Evolutionary conservation across 2,797 vertebrate genomes (phyloP).

Genomic region (Acropternis orthonyx): DNA sequence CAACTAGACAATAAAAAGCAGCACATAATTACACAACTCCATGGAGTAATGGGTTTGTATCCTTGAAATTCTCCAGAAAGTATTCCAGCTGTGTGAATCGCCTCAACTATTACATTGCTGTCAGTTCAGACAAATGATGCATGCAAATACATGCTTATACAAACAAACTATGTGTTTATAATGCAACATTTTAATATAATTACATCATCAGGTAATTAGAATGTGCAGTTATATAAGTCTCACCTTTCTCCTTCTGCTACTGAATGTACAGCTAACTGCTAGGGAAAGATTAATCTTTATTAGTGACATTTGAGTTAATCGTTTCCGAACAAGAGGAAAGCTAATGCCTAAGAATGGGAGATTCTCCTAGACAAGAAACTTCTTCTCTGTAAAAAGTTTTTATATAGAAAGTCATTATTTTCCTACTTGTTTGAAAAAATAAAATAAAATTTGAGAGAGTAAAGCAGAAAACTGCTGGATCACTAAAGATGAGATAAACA

Average conservation of each 20-base stretch:
- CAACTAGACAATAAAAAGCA: slow-evolving; percentile 25
- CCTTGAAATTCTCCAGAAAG: slow-evolving; percentile 21
- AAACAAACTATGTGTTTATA: slow-evolving; percentile 58
- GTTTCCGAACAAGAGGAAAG: slow-evolving; percentile 26
- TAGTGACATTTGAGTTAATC: not conserved
- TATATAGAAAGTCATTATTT: not conserved
- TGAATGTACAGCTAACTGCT: slow-evolving; percentile 15
- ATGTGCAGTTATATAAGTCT: slow-evolving; percentile 44
- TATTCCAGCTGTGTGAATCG: slow-evolving; percentile 8
- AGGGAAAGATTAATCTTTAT: slow-evolving; percentile 20
- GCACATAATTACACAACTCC: slow-evolving; percentile 37
- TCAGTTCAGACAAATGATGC: slow-evolving; percentile 63
- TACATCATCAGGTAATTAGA: slow-evolving; percentile 43
- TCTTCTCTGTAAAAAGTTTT: not conserved
- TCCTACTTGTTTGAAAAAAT: not conserved
- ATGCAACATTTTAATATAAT: slow-evolving; percentile 59
- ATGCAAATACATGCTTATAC: slow-evolving; percentile 42
- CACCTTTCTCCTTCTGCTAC: not conserved
- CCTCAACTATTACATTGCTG: slow-evolving; percentile 50
- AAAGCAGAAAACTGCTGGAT: not conserved
- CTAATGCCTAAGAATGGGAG: not conserved
- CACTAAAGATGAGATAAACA: not conserved
- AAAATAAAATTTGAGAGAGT: not conserved
- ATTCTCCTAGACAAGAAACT: not conserved
- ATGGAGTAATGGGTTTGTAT: slow-evolving; percentile 11